A percentile compares a stretch with the other conserved stretches of the same genome.
Evolutionary conservation across 2,113 vertebrate species (phyloP).

Genomic region (Sorex araneus): DNA sequence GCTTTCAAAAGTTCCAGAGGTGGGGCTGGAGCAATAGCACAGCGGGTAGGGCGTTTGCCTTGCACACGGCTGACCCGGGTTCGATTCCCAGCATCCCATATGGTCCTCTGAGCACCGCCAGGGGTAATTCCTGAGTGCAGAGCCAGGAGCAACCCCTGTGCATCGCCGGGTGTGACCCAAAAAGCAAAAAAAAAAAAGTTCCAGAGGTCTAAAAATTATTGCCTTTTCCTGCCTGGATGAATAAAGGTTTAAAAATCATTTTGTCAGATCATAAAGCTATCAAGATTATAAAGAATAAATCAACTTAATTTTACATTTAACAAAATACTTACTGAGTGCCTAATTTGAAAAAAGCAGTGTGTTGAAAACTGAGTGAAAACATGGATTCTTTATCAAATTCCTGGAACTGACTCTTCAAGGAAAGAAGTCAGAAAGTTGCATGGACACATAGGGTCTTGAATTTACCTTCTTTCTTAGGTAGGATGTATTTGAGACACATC

Average conservation of each 20-base stretch:
- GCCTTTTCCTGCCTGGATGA: neutral
- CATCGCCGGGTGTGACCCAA: too few species aligned
- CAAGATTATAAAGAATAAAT: constrained; percentile 32
- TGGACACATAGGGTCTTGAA: constrained; percentile 41
- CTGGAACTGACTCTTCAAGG: constrained; percentile 23
- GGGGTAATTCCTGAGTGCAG: too few species aligned
- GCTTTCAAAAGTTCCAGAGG: constrained; percentile 5
- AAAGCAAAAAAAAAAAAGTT: too few species aligned
- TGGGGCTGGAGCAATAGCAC: too few species aligned
- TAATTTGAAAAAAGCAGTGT: constrained; percentile 40
- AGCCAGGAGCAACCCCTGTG: too few species aligned
- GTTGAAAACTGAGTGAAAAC: constrained; percentile 32
- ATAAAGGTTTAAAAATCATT: constrained; percentile 34
- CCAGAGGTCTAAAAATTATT: constrained; percentile 19
- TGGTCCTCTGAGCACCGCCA: too few species aligned
- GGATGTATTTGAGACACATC: too few species aligned
- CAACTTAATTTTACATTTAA: constrained; percentile 3
- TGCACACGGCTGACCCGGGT: too few species aligned
- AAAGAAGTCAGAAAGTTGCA: neutral
- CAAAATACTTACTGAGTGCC: constrained; percentile 50
- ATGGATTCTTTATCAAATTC: constrained; percentile 52
- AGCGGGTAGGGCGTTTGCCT: too few species aligned
- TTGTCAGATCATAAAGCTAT: constrained; percentile 64
- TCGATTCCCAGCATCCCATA: too few species aligned
- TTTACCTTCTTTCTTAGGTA: too few species aligned